Base-by-base conservation (phyloP, 2,888 invertebrate species). In the Sthenelais limicola region DNA sequence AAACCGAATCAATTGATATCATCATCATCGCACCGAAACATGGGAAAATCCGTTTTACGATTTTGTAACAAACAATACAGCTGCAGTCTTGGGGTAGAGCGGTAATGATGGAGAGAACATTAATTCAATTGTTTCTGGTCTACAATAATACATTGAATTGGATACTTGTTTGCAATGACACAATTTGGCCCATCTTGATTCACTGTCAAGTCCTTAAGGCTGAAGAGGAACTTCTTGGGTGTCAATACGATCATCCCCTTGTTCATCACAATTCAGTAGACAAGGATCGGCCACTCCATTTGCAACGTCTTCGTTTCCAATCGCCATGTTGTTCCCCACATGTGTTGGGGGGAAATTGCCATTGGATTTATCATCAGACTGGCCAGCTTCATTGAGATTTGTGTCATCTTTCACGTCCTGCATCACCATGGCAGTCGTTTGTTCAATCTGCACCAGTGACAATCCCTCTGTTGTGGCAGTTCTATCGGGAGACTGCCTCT, bases 381-480 rank as follows among this genome's bases (percentile, higher is more conserved):
- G 38, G 9, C 9, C 21, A 5, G 26, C 38, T 26, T 35, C 26
- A 18, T 62, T 43, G 24, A 9, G 24, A 5, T 15, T 12, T 26
- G 5, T 43, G 5, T 62, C 26, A 26, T 62, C 62, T 12, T 62
- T 35, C 38, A 38, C 62, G 12, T 62, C 38, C 9, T 62, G 38
- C 62, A 38, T 62, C 38, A 62, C 24, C 3, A 43, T 62, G n/a
- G 62, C 62, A 21, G 62, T 62, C n/a, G 62, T 62, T 43, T 62
- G 70, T 38, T 70, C 70, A 38, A 70, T 33, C 35, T 70, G 70
- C 47, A 51, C 71, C 58, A 71, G 21, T 3, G 71, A 71, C n/a
- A 71, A 33, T 9, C 71, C 71, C 49, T 71, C 71, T 0, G 71
- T 71, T 12, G 71, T 71, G 2, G 71, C 43, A n/a, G 54, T 18